Evolutionary conservation across 2,113 vertebrate species (phyloP).

Genomic region (Onychostoma macrolepis): DNA sequence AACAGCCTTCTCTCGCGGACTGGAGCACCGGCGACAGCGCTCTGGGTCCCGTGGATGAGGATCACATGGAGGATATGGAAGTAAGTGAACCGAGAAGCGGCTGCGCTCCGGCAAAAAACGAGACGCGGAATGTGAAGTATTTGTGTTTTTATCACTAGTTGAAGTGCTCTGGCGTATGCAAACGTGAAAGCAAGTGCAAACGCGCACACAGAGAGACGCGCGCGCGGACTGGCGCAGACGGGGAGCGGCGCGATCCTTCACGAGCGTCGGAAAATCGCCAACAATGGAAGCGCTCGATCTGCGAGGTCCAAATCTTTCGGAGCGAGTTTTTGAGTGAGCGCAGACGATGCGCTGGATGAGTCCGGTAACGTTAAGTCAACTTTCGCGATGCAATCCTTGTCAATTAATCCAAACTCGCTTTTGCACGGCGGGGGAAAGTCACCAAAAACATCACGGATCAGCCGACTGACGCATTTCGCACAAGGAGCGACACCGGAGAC

Average conservation of each 20-base stretch:
- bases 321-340: not conserved
- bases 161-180: conserved; percentile 54
- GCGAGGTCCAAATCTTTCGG: conserved; percentile 26
- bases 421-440: conserved; percentile 28
- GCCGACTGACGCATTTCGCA: conserved; percentile 48
- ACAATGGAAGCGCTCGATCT: conserved; percentile 72
- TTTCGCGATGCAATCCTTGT: not conserved
- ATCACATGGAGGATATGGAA: conserved; percentile 74
- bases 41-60: conserved; percentile 72
- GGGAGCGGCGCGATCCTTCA: conserved; percentile 79
- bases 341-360: not conserved
- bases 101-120: not conserved
- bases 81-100: conserved; percentile 58
- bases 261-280: conserved; percentile 63
- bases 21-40: conserved; percentile 78
- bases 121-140: conserved; percentile 3
- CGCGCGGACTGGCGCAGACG: conserved; percentile 78
- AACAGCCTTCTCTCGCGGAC: conserved; percentile 76
- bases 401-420: not conserved
- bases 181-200: conserved; percentile 75
- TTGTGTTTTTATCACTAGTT: not conserved
- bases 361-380: not conserved
- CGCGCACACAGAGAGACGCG: conserved; percentile 68
- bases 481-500: conserved; percentile 24
- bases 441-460: conserved; percentile 39